These are phyloP conservation scores for Hedychridium roseum DNA, from an alignment of 2,888 invertebrate species.

Conservation along the genomic window DNA sequence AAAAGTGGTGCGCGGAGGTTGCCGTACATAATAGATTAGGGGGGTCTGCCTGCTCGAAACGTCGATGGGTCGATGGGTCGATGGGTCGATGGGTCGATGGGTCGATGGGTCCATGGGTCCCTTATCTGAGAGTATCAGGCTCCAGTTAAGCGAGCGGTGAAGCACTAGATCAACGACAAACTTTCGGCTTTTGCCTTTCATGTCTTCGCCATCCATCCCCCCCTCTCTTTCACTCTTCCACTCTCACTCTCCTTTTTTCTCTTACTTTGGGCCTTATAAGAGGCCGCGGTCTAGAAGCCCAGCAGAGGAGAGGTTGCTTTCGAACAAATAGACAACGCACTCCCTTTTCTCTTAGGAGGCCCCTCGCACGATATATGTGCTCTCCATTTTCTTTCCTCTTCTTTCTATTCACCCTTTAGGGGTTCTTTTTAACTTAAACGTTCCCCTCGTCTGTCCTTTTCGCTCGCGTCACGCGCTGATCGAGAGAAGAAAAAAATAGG, in stretches of 20 bases:
- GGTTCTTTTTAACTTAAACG: neutral
- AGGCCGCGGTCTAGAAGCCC: slow-evolving; percentile 44
- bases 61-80: slow-evolving; percentile 39
- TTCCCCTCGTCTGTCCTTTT: neutral
- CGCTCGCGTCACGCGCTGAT: slow-evolving; percentile 1
- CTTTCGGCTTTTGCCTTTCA: slow-evolving; percentile 59
- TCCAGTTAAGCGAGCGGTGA: slow-evolving; percentile 56
- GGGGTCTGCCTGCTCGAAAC: slow-evolving; percentile 39
- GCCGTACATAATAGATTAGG: slow-evolving; percentile 52
- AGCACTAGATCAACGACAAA: slow-evolving; percentile 62
- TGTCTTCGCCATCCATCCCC: slow-evolving; percentile 43
- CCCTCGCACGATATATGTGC: slow-evolving; percentile 16
- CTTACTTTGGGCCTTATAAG: slow-evolving; percentile 39
- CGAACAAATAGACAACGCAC: slow-evolving; percentile 54
- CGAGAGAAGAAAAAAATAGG: slow-evolving; percentile 46
- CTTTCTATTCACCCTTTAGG: neutral
- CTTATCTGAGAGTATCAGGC: slow-evolving; percentile 56
- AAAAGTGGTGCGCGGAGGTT: slow-evolving; percentile 28
- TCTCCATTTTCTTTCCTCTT: neutral
- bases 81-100: no score
- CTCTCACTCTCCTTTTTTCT: neutral
- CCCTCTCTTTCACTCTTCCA: neutral
- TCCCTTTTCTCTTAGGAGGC: slow-evolving; percentile 12
- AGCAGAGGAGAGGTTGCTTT: slow-evolving; percentile 26
- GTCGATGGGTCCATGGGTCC: slow-evolving; percentile 26